Percentiles rank a stretch among this genome's conserved stretches.
These are phyloP conservation scores for Wasmannia auropunctata DNA, from an alignment of 1,140 invertebrate genomes.

Conservation along the genomic window DNA sequence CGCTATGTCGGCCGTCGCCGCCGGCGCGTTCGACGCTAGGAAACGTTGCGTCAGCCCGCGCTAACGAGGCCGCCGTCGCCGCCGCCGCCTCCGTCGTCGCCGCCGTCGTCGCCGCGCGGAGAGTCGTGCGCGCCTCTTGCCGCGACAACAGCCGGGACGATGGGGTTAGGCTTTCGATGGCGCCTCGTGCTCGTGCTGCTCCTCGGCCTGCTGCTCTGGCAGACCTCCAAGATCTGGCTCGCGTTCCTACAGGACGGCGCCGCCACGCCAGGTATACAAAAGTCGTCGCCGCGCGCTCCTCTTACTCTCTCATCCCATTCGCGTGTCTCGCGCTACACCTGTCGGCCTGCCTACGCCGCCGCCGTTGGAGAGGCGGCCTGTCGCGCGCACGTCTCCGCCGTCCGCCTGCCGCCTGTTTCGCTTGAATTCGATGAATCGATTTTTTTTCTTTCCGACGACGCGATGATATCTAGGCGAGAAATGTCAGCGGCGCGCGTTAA, in stretches of 20 bases:
- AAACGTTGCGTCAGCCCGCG: slow-evolving; percentile 33
- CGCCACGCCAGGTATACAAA: slow-evolving; percentile 54
- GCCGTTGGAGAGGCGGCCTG: background rate
- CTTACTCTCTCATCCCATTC: background rate
- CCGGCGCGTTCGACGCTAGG: background rate
- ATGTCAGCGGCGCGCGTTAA: background rate
- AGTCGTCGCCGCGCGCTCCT: background rate
- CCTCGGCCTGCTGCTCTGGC: slow-evolving; percentile 72
- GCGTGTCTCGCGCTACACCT: background rate
- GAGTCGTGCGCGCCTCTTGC: slow-evolving; percentile 27
- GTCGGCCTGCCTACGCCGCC: background rate
- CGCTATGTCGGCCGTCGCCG: background rate
- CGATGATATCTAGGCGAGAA: too few relatives aligned
- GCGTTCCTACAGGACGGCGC: slow-evolving; percentile 26
- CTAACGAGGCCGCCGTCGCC: background rate
- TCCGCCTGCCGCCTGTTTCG: background rate
- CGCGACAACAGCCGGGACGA: slow-evolving; percentile 42
- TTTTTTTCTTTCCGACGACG: background rate
- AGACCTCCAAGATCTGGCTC: slow-evolving; percentile 72
- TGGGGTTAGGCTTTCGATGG: slow-evolving; percentile 73
- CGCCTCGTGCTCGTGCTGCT: slow-evolving; percentile 67
- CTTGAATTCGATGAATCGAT: background rate
- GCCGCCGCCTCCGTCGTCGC: background rate
- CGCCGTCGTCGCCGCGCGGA: background rate
- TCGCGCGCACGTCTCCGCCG: background rate